phyloP scores from a whole-genome alignment of 2,797 vertebrate species.

The Sternotherus odoratus region DNA sequence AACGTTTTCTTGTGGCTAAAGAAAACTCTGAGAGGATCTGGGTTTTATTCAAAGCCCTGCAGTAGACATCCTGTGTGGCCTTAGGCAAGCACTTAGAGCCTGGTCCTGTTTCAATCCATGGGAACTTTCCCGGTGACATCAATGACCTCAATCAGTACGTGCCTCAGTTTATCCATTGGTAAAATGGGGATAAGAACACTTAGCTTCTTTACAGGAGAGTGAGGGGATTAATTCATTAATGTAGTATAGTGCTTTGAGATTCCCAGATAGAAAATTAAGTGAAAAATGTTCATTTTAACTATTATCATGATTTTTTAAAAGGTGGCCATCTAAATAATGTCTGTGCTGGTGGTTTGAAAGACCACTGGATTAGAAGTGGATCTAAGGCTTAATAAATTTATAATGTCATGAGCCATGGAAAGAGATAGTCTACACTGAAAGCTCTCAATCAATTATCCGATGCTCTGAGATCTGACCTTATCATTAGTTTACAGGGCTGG shows the following conservation, averaged over 20 bases:
- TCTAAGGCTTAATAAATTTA: neutral
- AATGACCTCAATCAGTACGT: neutral
- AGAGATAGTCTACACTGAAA: neutral
- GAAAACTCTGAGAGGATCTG: neutral
- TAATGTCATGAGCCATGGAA: neutral
- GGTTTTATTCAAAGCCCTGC: neutral
- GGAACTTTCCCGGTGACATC: neutral
- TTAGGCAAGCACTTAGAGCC: neutral
- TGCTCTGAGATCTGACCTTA: neutral
- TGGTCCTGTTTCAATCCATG: neutral
- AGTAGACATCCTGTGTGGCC: neutral
- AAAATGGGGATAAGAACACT: neutral
- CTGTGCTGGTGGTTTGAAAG: neutral
- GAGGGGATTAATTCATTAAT: neutral
- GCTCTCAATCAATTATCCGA: neutral
- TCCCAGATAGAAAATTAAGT: neutral
- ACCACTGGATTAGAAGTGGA: neutral
- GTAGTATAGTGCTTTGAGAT: neutral
- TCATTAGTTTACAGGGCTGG: neutral
- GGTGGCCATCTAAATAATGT: accelerated
- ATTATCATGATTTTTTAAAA: neutral
- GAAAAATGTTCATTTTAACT: neutral
- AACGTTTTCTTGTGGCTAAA: neutral
- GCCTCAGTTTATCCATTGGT: neutral
- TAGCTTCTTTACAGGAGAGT: neutral